phyloP scores from a whole-genome alignment of 2,888 invertebrate species.

The Fragum whitleyi region DNA sequence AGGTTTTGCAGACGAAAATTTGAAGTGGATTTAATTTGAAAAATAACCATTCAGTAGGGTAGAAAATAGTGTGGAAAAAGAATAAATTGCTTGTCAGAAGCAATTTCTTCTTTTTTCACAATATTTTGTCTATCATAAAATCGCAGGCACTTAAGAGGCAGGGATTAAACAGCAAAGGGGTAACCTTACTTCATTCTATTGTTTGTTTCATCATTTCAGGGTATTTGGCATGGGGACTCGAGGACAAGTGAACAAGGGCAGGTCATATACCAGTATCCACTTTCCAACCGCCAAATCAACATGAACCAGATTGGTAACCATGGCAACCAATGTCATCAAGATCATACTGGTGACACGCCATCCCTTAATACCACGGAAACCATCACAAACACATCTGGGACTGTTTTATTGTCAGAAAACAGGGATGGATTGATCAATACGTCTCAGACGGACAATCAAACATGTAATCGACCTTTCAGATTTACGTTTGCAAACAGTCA shows the following conservation, averaged over 20 bases:
- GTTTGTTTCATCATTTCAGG: constrained; percentile 49
- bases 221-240: constrained; percentile 62
- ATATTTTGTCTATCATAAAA: no score
- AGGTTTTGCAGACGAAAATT: neutral
- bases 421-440: neutral
- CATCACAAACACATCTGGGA: neutral
- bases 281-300: constrained; percentile 64
- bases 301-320: constrained; percentile 61
- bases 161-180: no score
- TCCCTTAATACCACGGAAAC: constrained; percentile 40
- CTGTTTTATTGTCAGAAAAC: neutral
- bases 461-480: constrained; percentile 31
- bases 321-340: constrained; percentile 15
- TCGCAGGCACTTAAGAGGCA: no score
- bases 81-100: no score
- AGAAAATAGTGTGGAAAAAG: no score
- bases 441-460: constrained; percentile 35
- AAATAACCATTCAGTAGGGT: no score
- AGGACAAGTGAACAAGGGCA: constrained; percentile 62
- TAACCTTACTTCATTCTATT: no score
- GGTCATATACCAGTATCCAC: constrained; percentile 50
- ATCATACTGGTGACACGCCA: constrained; percentile 24
- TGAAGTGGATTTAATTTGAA: no score
- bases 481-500: constrained; percentile 53
- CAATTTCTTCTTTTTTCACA: no score